Base-by-base conservation (phyloP, 2,797 vertebrate species). In the Craterocephalus amniculus region DNA sequence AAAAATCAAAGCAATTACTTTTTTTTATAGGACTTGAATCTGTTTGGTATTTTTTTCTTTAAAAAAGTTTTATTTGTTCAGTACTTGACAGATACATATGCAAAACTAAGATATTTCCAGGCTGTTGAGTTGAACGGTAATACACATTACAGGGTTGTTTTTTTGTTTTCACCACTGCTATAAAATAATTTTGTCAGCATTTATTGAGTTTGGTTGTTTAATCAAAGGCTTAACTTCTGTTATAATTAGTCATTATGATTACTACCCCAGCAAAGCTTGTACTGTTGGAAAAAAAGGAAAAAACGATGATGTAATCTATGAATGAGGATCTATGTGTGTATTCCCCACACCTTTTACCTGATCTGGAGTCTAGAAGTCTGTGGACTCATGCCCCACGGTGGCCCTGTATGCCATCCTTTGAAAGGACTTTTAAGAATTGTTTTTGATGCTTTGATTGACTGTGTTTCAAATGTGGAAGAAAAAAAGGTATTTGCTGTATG, bases 371-470 rank as follows among this genome's bases (percentile, higher is more conserved):
- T 49, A 6, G 89, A 88, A 92, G 89, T 86, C 63, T 43, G 24
- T 66, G 91, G 88, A 92, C 89, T 95, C 85, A 56, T 90, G 87
- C 87, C 84, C 77, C 88, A 85, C 83, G 87, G 88, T 24, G 75
- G 84, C 81, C 71, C 54, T 91, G 93, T 92, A 91, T 89, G 84
- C 93, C 92, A 92, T 94, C 92, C 48, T 94, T 93, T 94, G 92
- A 95, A 94, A 92, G 93, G 94, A 95, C 96, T 95, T 92, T 91
- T 93, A 90, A 77, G 90, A 81, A 91, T 93, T 95, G 94, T 92
- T 96, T 95, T 96, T 95, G 93, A 92, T 96, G 93, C 94, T 94
- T 91, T 96, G 93, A 94, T 97, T 95, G 95, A 94, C 93, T 93
- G 92, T 96, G 94, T 96, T 96, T 97, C 94, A 95, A 96, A 94